These are phyloP conservation scores for Anagrus nilaparvatae DNA, from an alignment of 1,140 invertebrate genomes.

Conservation along the genomic window DNA sequence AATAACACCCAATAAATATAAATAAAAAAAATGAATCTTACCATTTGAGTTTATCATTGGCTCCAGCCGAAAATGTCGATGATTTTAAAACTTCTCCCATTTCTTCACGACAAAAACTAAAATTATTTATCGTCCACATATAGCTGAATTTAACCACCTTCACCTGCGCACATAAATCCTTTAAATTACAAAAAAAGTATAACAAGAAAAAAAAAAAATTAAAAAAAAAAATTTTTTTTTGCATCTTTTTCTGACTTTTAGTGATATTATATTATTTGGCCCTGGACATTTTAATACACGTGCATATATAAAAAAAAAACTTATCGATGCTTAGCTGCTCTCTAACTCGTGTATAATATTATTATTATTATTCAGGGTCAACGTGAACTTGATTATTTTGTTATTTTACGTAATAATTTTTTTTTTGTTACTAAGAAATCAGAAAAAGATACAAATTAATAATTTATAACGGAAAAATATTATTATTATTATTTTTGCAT, in stretches of 20 bases:
- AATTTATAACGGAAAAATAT: no score
- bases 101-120: slow-evolving; percentile 98
- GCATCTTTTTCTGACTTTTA: no score
- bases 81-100: slow-evolving; percentile 99
- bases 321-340: not conserved
- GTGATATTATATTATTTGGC: no score
- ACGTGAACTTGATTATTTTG: not conserved
- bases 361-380: not conserved
- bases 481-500: no score
- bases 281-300: not conserved
- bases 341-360: not conserved
- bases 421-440: not conserved
- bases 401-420: not conserved
- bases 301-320: no score
- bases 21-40: slow-evolving; percentile 39
- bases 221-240: no score
- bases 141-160: slow-evolving; percentile 99
- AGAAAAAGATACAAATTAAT: no score
- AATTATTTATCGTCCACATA: slow-evolving; percentile 99
- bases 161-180: slow-evolving; percentile 61
- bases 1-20: no score
- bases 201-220: no score
- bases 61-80: slow-evolving; percentile 97
- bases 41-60: slow-evolving; percentile 99
- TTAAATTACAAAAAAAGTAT: slow-evolving; percentile 33